These are phyloP conservation scores for Andrena haemorrhoa DNA, from an alignment of 2,888 invertebrate genomes.

Conservation along the genomic window DNA sequence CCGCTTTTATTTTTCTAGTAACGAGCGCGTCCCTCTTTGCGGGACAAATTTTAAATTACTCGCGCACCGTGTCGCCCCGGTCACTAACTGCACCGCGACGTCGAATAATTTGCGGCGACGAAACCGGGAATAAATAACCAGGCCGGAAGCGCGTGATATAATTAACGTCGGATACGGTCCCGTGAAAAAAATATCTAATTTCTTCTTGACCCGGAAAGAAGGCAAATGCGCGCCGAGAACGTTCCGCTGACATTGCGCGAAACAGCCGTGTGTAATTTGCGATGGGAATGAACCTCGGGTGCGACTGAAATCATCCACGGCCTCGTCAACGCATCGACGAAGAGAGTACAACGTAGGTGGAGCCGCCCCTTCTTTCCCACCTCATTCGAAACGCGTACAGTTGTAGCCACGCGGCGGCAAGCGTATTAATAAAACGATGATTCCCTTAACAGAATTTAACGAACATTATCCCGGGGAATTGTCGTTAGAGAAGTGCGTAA, in stretches of 20 bases:
- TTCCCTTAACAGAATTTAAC: slow-evolving; percentile 6
- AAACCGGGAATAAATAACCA: slow-evolving; percentile 42
- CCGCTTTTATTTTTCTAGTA: slow-evolving; percentile 39
- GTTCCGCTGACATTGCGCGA: background rate
- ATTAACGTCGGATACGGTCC: slow-evolving; percentile 37
- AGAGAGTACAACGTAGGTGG: no score
- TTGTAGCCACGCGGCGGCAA: background rate
- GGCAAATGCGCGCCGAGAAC: background rate
- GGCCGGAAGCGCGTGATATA: slow-evolving; percentile 1
- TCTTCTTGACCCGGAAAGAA: background rate
- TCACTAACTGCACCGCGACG: slow-evolving; percentile 5
- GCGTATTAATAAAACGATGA: background rate
- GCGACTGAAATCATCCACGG: slow-evolving; percentile 22
- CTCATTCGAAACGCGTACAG: background rate
- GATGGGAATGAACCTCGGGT: slow-evolving; percentile 58
- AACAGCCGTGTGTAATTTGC: slow-evolving; percentile 54
- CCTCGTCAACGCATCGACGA: background rate
- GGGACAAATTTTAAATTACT: slow-evolving; percentile 44
- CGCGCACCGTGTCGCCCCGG: slow-evolving; percentile 2
- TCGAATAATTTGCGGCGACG: slow-evolving; percentile 49
- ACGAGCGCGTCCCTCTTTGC: slow-evolving; percentile 23
- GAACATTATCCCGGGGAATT: slow-evolving; percentile 3
- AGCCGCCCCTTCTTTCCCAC: background rate
- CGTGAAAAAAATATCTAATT: slow-evolving; percentile 35
- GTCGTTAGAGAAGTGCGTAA: slow-evolving; percentile 1